Conservation (phyloP, 2,888 invertebrate genomes). For the Drosophila nr. perissopoda region DNA sequence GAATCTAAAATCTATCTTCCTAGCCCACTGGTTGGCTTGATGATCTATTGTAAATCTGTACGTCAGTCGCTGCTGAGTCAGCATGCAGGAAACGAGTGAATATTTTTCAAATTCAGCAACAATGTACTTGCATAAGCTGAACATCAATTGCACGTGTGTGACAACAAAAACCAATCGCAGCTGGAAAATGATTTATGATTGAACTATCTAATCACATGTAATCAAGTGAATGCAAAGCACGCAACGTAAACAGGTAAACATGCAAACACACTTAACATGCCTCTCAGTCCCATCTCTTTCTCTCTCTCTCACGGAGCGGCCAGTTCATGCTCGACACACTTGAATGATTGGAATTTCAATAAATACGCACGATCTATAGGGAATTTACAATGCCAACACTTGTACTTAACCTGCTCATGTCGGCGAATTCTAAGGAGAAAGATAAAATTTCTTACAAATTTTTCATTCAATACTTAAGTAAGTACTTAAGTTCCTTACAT, state of each 20-base stretch:
- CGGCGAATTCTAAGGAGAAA: constrained; percentile 41
- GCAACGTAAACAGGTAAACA: constrained; percentile 46
- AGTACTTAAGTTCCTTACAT: not conserved
- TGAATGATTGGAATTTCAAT: constrained; percentile 53
- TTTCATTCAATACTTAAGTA: constrained; percentile 50
- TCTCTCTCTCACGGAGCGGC: not conserved
- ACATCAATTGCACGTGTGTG: constrained; percentile 26
- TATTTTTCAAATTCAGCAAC: constrained; percentile 39
- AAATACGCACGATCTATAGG: constrained; percentile 20
- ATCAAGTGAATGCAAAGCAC: constrained; percentile 63
- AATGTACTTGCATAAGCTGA: constrained; percentile 45
- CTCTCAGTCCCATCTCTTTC: not conserved
- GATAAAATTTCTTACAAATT: constrained; percentile 31
- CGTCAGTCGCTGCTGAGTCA: constrained; percentile 35
- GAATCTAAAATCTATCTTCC: not conserved
- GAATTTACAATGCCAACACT: constrained; percentile 20
- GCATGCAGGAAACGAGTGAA: constrained; percentile 34
- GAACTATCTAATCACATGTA: constrained; percentile 60
- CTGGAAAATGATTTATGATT: constrained; percentile 54
- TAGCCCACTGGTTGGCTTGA: not conserved
- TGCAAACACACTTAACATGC: constrained; percentile 20
- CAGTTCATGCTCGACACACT: constrained; percentile 30
- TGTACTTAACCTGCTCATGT: constrained; percentile 26
- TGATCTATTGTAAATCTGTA: not conserved
- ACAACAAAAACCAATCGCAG: constrained; percentile 8